Conservation (phyloP, 2,113 vertebrate species). For the Phyllopteryx taeniolatus region DNA sequence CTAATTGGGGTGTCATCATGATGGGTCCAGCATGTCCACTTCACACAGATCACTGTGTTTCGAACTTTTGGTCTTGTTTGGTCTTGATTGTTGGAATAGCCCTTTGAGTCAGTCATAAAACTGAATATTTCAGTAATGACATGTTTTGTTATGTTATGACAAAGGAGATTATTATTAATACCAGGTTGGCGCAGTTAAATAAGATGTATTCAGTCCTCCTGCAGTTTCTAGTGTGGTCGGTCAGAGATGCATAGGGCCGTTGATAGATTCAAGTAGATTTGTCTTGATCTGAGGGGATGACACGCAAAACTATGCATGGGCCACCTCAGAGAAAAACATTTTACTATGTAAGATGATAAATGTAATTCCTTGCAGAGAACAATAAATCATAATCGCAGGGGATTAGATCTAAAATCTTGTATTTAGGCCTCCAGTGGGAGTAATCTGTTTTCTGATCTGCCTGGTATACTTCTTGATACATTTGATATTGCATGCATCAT, state of each 20-base stretch:
- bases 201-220: constrained; percentile 51
- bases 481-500: constrained; percentile 80
- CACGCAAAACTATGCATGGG: constrained; percentile 47
- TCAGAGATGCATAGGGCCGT: constrained; percentile 37
- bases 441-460: constrained; percentile 72
- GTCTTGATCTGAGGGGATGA: constrained; percentile 56
- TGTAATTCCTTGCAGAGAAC: constrained; percentile 79
- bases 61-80: not conserved
- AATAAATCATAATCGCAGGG: constrained; percentile 80
- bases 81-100: not conserved
- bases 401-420: constrained; percentile 83
- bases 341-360: constrained; percentile 76
- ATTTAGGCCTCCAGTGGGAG: constrained; percentile 72
- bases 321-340: constrained; percentile 54
- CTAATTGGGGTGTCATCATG: not conserved
- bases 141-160: constrained; percentile 32
- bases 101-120: not conserved
- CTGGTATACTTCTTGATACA: constrained; percentile 69
- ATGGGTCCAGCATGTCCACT: not conserved
- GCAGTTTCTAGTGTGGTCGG: constrained; percentile 42
- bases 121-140: not conserved
- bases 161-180: constrained; percentile 39
- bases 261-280: constrained; percentile 55
- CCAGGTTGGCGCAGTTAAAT: constrained; percentile 38
- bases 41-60: not conserved